Evolutionary conservation across 2,797 vertebrate species (phyloP), one percentile per base, ranked within the genome.

Genomic region (Avahi laniger): DNA sequence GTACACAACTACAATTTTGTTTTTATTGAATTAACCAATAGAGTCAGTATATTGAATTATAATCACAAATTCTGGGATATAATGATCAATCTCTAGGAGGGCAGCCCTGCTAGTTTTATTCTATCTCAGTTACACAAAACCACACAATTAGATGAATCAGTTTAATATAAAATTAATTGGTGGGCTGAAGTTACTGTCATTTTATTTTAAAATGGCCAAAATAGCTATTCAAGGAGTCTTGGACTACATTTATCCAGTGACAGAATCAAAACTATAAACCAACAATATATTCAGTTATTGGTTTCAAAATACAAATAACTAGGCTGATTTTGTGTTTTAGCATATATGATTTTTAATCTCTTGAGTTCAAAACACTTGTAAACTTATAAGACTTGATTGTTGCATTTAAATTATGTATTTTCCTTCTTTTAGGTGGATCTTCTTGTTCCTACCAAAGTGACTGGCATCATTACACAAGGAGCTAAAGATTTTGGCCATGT

Each of bases 401-500:
- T 57, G 2, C 48, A 75, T 73, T 91, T 69, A 93, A 70, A 24
- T 22, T 96, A 0, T 94, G 4, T 28, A 26, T 75, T 86, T 83
- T 89, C 6, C 26, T 30, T 65, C 91, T 35, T 72, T 57, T 93
- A 99, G 99, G 98, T 99, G 97, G 99, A 99, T 97, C 98, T 99
- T 97, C 99, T 99, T 69, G 97, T 99, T 70, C 99, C 99, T 30
- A 99, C 99, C 75, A 99, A 99, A 99, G 99, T 99, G 97, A 99
- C 99, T 17, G 99, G 99, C 50, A 98, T 99, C 95, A 99, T 99
- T 98, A 99, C 99, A 97, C 99, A 99, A 98, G 99, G 99, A 98
- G 99, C 99, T 11, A 99, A 99, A 98, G 99, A 99, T 98, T 99
- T 99, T 95, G 99, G 99, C 86, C 99, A 99, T 0, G 99, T 99